Evolutionary conservation across 1,140 invertebrate genomes (phyloP), one percentile per base, ranked within the genome.

Genomic region (Atta texana): DNA sequence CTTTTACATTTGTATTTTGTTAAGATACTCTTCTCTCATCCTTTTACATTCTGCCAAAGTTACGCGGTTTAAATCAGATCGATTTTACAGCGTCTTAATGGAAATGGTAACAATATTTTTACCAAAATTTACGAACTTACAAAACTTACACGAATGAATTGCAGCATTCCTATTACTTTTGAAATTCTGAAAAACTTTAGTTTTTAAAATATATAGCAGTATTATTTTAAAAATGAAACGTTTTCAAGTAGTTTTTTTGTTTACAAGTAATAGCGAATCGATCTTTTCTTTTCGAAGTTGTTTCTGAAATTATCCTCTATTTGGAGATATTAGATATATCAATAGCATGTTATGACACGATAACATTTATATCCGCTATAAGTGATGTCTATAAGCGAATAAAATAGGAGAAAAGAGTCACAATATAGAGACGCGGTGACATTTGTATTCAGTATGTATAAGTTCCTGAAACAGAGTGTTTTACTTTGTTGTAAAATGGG

Each of bases 391-490:
- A 31, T 57, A 81, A 53, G 21, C 51, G 31, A 57, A 28, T 81
- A 59, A 59, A 81, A 57, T 61, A 44, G n/a, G 5, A 39, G 53
- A 44, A 49, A 82, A 72, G n/a, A 55, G 51, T 82, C 72, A 59
- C 51, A 10, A 57, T 21, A 78, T 12, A 82, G 55, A 59, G 18
- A 31, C 51, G 12, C 28, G 6, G 31, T 39, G 31, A 74, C 55
- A 75, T 84, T 84, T 84, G 80, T 84, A 84, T 84, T 84, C 80
- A 84, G 66, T 72, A 39, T 82, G 55, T 84, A 44, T 44, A 44
- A 84, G 69, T 84, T 84, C 61, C 39, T 74, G 80, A 84, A 69
- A 84, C 69, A 63, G 80, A 84, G 69, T 75, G 80, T 75, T 75
- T 84, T 28, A 61, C 69, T 81, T 68, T 71, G 77, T 80, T 74